Base-by-base conservation (phyloP, 2,113 vertebrate species). In the Phylloscopus trochilus region DNA sequence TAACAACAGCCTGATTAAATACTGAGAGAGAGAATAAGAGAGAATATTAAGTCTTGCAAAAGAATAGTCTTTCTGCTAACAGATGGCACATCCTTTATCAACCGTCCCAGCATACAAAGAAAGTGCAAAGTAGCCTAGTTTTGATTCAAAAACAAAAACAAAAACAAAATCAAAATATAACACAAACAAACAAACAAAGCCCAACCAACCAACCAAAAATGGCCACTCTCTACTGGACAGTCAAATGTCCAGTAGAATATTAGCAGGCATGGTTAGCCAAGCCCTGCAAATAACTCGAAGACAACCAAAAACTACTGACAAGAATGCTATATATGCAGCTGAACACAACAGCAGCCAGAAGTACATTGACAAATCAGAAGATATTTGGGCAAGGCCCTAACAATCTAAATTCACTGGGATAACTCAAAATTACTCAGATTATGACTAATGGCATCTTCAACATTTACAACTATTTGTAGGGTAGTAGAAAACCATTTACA, bases 51-150 rank as follows among this genome's bases (percentile, higher is more conserved):
- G 37, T 30, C 26, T 75, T 63, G 16, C 73, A 91, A 93, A 51
- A 23, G 26, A 88, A 66, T 52, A 43, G 17, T 80, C 41, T 86
- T 73, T 73, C 37, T 59, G 30, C 13, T 85, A 33, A 20, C 17
- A 64, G 30, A 44, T 4, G 31, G 11, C 5, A 47, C 0, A 0
- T 53, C 27, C 12, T 83, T 69, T 72, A 11, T 76, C 37, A 86
- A 49, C 24, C 39, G 33, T n/a, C 5, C 22, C 20, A 53, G 22
- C 46, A 24, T 7, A 78, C 1, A 13, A 52, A 31, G 24, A 41
- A 79, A 52, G 17, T 33, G 22, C 2, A 82, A 68, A 72, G 17
- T 68, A 74, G 56, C 15, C 4, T 39, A 51, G 16, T 47, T 90
- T 63, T 75, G 6, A 81, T 55, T 59, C 8, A 18, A 49, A 63